Percentiles rank a stretch among this genome's conserved stretches.
phyloP scores from a whole-genome alignment of 2,797 vertebrate genomes.

The Emydoidea blandingii region DNA sequence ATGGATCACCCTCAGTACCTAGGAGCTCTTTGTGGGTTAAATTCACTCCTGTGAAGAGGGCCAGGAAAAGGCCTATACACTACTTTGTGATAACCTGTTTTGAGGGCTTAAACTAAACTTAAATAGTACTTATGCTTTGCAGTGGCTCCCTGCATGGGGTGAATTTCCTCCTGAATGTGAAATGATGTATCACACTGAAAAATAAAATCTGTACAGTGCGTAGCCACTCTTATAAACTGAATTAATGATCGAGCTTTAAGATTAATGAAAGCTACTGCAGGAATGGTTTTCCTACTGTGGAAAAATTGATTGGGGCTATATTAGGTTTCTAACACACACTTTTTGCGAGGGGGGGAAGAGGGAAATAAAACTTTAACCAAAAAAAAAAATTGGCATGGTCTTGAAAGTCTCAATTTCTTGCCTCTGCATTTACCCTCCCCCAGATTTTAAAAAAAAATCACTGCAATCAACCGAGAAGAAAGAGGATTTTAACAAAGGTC shows the following conservation, averaged over 20 bases:
- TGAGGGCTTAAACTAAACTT: neutral
- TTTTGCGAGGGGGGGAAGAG: neutral
- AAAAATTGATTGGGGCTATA: neutral
- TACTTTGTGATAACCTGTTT: fast-evolving
- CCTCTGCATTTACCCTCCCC: neutral
- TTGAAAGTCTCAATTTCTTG: neutral
- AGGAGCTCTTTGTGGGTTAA: neutral
- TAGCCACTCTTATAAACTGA: neutral
- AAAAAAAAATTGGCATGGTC: neutral
- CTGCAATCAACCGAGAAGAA: neutral
- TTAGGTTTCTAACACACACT: neutral
- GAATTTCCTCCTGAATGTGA: neutral
- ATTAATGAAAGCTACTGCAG: neutral
- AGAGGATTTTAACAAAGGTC: neutral
- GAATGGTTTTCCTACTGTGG: neutral
- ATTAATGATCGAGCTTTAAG: neutral
- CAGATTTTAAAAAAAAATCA: neutral
- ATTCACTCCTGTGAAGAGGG: neutral
- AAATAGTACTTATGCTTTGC: fast-evolving
- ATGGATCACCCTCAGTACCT: neutral
- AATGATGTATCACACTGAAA: neutral
- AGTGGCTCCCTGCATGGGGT: neutral
- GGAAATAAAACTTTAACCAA: neutral
- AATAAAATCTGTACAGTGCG: fast-evolving
- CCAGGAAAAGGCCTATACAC: neutral